Base-by-base conservation (phyloP, 1,140 invertebrate species). In the Calephelis nemesis region DNA sequence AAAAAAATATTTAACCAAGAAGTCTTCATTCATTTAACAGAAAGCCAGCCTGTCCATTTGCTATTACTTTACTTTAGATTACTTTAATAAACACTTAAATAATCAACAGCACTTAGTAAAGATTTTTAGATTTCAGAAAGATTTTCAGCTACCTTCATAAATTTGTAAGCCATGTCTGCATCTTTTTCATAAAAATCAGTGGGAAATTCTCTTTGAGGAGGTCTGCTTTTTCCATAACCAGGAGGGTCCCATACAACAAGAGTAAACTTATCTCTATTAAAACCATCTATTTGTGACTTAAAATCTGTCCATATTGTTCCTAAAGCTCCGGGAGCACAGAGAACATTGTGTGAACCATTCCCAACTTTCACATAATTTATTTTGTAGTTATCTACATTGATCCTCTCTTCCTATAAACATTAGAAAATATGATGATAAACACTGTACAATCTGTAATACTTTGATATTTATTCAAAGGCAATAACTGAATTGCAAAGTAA, bases 221-320 rank as follows among this genome's bases (percentile, higher is more conserved):
- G 97, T 71, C 95, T 93, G 74, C 96, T 97, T 67, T 95, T 95
- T 8, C 97, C 97, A 92, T 97, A 98, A 1, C 97, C 97, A 4
- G 96, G 96, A 5, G 97, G 97, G 91, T 98, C 97, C 96, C 96
- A 97, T 0, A 94, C 95, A n/a, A 98, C 92, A 10, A 98, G 74
- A 8, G 95, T 96, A 68, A 97, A 95, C 72, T 96, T 94, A 0
- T 94, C 90, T 71, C 91, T 91, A 72, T 96, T 92, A 12, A 97
- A 88, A 11, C 93, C 92, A 73, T 95, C 93, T 8, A 98, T 92
- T 92, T 97, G 96, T 1, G 96, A 96, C 71, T 94, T 95, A 78
- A 97, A 97, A 82, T 97, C 96, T 1, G 95, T 96, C 94, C 95
- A 96, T 49, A 95, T 95, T 10, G 94, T 94, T 40, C 95, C 96